phyloP scores from a whole-genome alignment of 2,113 vertebrate genomes.

The Pholis gunnellus region DNA sequence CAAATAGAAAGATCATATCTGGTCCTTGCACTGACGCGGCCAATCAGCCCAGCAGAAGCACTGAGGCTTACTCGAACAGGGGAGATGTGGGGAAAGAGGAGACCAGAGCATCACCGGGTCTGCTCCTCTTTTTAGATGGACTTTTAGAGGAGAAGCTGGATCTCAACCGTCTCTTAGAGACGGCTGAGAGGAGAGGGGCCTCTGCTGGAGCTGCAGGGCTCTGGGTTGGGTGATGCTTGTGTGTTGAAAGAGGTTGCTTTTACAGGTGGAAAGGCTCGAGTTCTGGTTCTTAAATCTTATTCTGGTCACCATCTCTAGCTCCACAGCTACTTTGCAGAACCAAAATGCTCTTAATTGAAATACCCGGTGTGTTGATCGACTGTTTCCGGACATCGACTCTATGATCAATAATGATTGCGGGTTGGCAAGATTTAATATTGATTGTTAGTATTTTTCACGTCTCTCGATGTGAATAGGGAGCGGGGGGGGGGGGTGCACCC shows the following conservation, averaged over 20 bases:
- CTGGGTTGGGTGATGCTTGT: slow-evolving; percentile 14
- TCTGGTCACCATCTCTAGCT: not conserved
- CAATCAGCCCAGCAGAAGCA: slow-evolving; percentile 71
- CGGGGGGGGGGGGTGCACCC: not conserved
- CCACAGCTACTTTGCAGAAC: not conserved
- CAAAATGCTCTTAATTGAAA: slow-evolving; percentile 13
- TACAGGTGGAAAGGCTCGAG: slow-evolving; percentile 9
- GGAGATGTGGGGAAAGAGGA: slow-evolving; percentile 57
- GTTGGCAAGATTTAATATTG: slow-evolving; percentile 49
- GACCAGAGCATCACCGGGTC: slow-evolving; percentile 57
- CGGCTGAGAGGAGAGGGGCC: slow-evolving; percentile 43
- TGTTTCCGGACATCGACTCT: slow-evolving; percentile 6
- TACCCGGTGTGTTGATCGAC: slow-evolving; percentile 24
- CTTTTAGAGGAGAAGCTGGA: slow-evolving; percentile 65
- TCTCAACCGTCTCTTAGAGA: slow-evolving; percentile 34
- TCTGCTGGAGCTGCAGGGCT: slow-evolving; percentile 21
- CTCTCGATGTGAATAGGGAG: not conserved
- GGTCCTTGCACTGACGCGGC: slow-evolving; percentile 61
- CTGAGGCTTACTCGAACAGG: slow-evolving; percentile 56
- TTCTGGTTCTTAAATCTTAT: slow-evolving; percentile 19
- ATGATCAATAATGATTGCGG: slow-evolving; percentile 46
- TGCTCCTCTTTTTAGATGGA: slow-evolving; percentile 52
- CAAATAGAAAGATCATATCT: slow-evolving; percentile 86
- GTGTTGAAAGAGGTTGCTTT: slow-evolving; percentile 27
- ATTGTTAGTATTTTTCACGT: slow-evolving; percentile 29